A percentile compares a stretch with the other conserved stretches of the same genome.
Evolutionary conservation across 1,140 invertebrate genomes (phyloP).

Genomic region (Solenopsis invicta): DNA sequence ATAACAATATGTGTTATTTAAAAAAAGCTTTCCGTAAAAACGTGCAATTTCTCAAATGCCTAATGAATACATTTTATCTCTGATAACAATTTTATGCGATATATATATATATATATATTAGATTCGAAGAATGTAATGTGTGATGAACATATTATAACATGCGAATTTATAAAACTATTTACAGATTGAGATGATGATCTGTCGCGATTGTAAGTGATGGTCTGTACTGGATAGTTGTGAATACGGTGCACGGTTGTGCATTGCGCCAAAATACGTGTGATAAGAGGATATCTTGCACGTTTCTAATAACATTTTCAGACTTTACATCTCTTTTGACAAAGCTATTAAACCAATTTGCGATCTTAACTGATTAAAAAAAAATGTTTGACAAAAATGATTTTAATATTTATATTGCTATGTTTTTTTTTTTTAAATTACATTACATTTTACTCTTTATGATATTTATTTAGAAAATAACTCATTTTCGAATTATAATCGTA

Average conservation of each 20-base stretch:
- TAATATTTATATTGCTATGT: neutral
- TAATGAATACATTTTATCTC: constrained; percentile 36
- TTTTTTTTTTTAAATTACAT: neutral
- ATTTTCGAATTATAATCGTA: neutral
- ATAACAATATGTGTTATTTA: neutral
- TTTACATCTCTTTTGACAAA: constrained; percentile 7
- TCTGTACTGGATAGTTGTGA: neutral
- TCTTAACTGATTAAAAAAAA: neutral
- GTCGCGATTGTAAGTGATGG: neutral
- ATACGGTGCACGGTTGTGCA: constrained; percentile 1
- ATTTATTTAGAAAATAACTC: constrained; percentile 22
- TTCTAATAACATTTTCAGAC: constrained; percentile 43
- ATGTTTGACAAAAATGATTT: constrained; percentile 10
- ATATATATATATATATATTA: too few species aligned
- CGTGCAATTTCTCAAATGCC: neutral
- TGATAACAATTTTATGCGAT: constrained; percentile 35
- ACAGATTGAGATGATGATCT: constrained; percentile 7
- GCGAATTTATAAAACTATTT: constrained; percentile 30
- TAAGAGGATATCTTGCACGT: neutral
- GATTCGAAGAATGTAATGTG: constrained; percentile 5
- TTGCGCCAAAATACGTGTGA: constrained; percentile 23
- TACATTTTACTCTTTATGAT: neutral
- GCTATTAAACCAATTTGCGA: constrained; percentile 8
- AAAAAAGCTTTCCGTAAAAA: constrained; percentile 8
- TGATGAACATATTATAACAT: constrained; percentile 1